A percentile compares a stretch with the other conserved stretches of the same genome.
Evolutionary conservation across 2,797 vertebrate species (phyloP).

Genomic region (Amniataba percoides): DNA sequence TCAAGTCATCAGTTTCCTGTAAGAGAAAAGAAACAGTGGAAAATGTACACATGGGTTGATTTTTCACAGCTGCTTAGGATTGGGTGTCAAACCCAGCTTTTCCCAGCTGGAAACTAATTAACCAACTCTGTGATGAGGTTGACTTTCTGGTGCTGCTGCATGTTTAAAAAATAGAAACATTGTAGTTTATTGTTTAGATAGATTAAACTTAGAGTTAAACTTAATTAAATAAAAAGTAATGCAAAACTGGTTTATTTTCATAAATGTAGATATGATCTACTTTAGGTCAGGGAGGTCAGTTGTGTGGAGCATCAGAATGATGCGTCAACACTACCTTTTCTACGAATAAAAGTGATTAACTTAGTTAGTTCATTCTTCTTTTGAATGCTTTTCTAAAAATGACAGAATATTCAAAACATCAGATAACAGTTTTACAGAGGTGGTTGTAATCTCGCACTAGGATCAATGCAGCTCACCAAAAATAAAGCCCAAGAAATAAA

Average conservation of each 20-base stretch:
- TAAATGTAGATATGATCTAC: neutral
- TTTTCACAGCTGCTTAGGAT: too few relatives aligned
- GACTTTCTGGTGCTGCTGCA: neutral
- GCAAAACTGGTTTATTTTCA: neutral
- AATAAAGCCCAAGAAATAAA: neutral
- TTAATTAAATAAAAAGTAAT: neutral
- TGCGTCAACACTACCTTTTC: neutral
- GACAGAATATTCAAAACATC: neutral
- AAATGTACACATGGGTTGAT: neutral
- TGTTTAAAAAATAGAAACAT: neutral
- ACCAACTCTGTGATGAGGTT: neutral
- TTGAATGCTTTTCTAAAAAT: constrained; percentile 15
- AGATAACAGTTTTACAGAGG: neutral
- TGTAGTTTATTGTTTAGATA: neutral
- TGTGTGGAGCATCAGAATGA: neutral
- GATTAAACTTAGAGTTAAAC: too few relatives aligned
- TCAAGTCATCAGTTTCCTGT: constrained; percentile 10
- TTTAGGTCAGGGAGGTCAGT: neutral
- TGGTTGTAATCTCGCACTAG: neutral
- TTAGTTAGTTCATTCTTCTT: neutral
- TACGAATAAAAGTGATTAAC: neutral
- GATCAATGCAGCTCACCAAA: neutral
- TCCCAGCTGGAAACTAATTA: neutral
- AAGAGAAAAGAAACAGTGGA: constrained; percentile 6
- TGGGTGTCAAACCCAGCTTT: too few relatives aligned